phyloP scores from a whole-genome alignment of 2,113 vertebrate genomes.

The Ciconia maguari region DNA sequence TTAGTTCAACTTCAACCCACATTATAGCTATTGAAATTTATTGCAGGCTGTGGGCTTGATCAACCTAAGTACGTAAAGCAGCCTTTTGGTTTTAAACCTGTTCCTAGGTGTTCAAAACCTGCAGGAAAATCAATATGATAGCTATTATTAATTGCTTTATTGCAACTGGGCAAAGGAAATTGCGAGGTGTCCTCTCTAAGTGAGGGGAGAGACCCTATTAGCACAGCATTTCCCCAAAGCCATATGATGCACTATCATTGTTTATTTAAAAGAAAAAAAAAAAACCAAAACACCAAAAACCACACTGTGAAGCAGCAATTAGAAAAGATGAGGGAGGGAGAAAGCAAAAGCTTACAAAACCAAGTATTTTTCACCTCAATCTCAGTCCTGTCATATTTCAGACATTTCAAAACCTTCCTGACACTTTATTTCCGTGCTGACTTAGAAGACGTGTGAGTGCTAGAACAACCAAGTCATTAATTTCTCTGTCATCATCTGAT shows the following conservation, averaged over 20 bases:
- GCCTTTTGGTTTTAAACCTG: neutral
- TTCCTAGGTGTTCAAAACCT: neutral
- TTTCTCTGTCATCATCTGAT: neutral
- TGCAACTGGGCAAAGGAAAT: neutral
- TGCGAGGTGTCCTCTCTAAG: neutral
- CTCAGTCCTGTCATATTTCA: neutral
- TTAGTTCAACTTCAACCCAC: neutral
- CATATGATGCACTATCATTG: neutral
- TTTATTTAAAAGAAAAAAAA: neutral
- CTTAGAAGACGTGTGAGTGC: fast-evolving
- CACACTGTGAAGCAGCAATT: neutral
- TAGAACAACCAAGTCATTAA: neutral
- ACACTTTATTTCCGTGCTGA: neutral
- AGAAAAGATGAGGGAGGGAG: neutral
- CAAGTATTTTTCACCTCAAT: neutral
- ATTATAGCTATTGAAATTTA: neutral
- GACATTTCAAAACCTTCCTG: neutral
- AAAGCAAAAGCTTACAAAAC: neutral
- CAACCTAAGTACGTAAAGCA: neutral
- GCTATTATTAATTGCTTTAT: neutral
- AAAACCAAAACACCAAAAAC: neutral
- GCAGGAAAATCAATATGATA: neutral
- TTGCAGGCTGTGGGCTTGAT: neutral
- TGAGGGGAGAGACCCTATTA: neutral
- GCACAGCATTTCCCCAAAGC: neutral